Base-by-base conservation (phyloP, 1,140 invertebrate species). In the Gryon sp. region DNA sequence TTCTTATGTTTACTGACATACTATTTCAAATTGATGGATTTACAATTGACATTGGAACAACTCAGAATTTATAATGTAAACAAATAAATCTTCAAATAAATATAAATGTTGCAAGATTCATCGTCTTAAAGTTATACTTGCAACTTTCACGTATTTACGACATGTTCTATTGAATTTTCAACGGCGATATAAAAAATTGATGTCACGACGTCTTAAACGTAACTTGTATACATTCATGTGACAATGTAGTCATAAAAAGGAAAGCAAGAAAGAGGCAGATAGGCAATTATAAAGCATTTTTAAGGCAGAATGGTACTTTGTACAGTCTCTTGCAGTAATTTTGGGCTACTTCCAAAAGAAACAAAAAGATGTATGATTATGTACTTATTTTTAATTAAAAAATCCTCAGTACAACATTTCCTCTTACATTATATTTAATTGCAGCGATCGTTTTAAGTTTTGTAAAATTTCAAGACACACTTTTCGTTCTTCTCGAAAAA, bases 101-200 rank as follows among this genome's bases (percentile, higher is more conserved):
- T 59, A 41, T 59, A 69, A 57, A 59, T 41, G 36, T 50, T 70
- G n/a, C 20, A 70, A 38, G 52, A 55, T 70, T 52, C 66, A 45
- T 60, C 26, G 53, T 16, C 8, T 15, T 45, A 38, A 53, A 70
- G 45, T 62, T 19, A 48, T 63, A 62, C 28, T 16, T 70, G 38
- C 19, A 45, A 70, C 55, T 72, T 72, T 62, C 57, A 46, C 38
- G 32, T 26, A 62, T 62, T 62, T 72, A 63, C 57, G 55, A 53
- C 32, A 30, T 7, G 52, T n/a, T 30, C 16, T 34, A 62, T 48
- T 72, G 48, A 72, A 72, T 55, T 53, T 72, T 62, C 40, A 62
- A 14, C 28, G 50, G 12, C 1, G 40, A 30, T 30, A 46, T 62
- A 53, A 72, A 69, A 62, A 36, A 72, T 72, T 52, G 43, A 72